These are phyloP conservation scores for Corbicula japonica DNA, from an alignment of 2,888 invertebrate genomes.

Conservation along the genomic window DNA sequence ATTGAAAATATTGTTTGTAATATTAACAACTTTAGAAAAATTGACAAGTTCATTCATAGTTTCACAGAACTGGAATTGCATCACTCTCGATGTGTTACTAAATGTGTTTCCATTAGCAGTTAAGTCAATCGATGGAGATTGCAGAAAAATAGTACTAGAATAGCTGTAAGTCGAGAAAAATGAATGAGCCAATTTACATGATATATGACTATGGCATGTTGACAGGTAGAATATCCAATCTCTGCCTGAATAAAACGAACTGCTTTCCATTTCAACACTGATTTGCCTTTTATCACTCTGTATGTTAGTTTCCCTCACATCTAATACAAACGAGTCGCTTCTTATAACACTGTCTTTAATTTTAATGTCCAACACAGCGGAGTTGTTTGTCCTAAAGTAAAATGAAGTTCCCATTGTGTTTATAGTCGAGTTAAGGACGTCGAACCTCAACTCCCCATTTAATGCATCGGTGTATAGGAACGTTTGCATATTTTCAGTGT, in stretches of 20 bases:
- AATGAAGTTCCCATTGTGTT: too few relatives aligned
- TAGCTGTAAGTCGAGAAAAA: not conserved
- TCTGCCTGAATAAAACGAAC: not conserved
- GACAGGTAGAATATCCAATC: not conserved
- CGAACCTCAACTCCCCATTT: too few relatives aligned
- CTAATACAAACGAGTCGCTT: too few relatives aligned
- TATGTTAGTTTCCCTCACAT: not conserved
- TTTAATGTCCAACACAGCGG: too few relatives aligned
- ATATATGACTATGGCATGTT: not conserved
- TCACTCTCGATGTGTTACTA: not conserved
- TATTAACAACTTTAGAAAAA: not conserved
- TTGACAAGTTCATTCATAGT: not conserved
- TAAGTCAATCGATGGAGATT: not conserved
- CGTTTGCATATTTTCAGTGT: too few relatives aligned
- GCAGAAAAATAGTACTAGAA: not conserved
- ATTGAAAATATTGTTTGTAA: slow-evolving; percentile 31
- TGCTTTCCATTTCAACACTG: not conserved
- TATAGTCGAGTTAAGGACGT: too few relatives aligned
- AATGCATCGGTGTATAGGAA: too few relatives aligned
- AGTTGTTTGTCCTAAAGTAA: too few relatives aligned
- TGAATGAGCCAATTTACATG: not conserved
- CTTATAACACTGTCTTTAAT: too few relatives aligned
- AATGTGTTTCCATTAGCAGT: slow-evolving; percentile 3
- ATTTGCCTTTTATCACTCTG: not conserved
- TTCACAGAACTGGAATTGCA: slow-evolving; percentile 14